Evolutionary conservation across 92 coral and sea anemone species (phyloP).

Genomic region (Isaurus tuberculatus): DNA sequence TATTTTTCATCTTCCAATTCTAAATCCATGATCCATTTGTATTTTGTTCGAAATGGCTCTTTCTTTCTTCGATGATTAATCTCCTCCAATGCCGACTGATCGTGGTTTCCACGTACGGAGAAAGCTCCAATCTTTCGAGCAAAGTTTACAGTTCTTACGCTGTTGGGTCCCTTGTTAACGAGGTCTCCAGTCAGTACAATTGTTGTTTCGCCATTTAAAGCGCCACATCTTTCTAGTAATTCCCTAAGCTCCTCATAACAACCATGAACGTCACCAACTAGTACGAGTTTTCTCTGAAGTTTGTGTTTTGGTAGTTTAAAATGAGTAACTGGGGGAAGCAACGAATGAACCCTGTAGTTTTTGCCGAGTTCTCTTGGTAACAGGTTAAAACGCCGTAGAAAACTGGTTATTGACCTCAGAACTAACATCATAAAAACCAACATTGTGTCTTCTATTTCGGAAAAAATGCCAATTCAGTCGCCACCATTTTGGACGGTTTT

Average conservation of each 20-base stretch:
- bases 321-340: conserved; percentile 28
- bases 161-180: conserved; percentile 80
- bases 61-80: conserved; percentile 53
- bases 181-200: conserved; percentile 73
- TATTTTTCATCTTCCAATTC: conserved; percentile 65
- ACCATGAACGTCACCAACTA: conserved; percentile 82
- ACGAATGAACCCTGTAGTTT: conserved; percentile 27
- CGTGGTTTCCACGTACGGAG: conserved; percentile 81
- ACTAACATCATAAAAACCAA: conserved; percentile 25
- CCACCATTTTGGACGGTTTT: neutral
- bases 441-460: neutral
- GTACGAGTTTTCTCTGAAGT: conserved; percentile 36
- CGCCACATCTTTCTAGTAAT: conserved; percentile 53
- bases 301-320: neutral
- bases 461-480: no score
- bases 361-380: conserved; percentile 11
- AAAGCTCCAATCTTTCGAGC: conserved; percentile 70
- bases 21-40: conserved; percentile 58
- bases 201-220: conserved; percentile 43
- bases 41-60: conserved; percentile 64
- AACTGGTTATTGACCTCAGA: conserved; percentile 23
- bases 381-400: conserved; percentile 12
- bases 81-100: conserved; percentile 65
- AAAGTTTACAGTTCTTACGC: conserved; percentile 63
- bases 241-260: conserved; percentile 73